Conservation (phyloP, 2,113 vertebrate species). For the Sphyrna mokarran region DNA sequence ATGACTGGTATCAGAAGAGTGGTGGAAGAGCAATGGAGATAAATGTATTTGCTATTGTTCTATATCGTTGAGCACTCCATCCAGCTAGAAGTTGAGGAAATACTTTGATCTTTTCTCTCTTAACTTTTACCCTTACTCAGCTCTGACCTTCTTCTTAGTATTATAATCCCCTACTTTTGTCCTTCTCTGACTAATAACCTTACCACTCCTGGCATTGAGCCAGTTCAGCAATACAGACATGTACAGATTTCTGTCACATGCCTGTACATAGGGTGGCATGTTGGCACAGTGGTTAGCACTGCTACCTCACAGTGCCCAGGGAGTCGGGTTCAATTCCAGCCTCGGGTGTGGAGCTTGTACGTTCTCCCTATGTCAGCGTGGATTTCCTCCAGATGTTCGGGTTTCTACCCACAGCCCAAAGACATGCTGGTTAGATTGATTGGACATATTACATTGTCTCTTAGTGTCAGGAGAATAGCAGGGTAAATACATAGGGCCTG, state of each 20-base stretch:
- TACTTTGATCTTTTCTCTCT: not conserved
- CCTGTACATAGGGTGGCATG: not conserved
- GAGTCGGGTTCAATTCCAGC: too few species aligned
- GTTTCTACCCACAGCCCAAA: too few species aligned
- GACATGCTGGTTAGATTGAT: too few species aligned
- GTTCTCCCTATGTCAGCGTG: too few species aligned
- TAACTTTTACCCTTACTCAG: not conserved
- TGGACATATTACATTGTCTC: too few species aligned
- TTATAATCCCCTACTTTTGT: not conserved
- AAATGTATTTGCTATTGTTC: not conserved
- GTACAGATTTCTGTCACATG: not conserved
- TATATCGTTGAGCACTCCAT: not conserved
- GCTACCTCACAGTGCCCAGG: too few species aligned
- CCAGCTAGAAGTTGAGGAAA: not conserved
- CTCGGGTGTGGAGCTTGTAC: too few species aligned
- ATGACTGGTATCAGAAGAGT: not conserved
- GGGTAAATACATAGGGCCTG: too few species aligned
- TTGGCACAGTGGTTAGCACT: too few species aligned
- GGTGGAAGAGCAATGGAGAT: not conserved
- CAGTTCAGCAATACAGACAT: not conserved
- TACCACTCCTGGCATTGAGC: not conserved
- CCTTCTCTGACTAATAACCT: not conserved
- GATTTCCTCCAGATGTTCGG: too few species aligned
- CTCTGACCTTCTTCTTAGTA: not conserved
- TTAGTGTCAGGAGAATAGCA: too few species aligned